Evolutionary conservation across 2,888 invertebrate species (phyloP), one percentile per base, ranked within the genome.

Genomic region (Lithophane ornitopus): DNA sequence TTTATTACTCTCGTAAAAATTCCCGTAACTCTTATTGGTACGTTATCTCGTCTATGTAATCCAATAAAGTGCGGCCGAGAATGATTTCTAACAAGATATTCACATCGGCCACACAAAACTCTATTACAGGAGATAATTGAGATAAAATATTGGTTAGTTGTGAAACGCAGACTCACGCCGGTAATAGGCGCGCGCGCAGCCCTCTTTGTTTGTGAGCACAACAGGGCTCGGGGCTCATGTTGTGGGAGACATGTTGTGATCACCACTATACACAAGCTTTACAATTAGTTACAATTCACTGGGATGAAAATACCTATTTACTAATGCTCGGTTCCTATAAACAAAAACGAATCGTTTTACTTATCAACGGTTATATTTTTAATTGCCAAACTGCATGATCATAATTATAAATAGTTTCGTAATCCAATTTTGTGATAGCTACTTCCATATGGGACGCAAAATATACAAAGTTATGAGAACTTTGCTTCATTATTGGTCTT

Each of bases 131-230:
- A 77, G 80, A 82, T 88, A 83, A 87, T 82, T 85, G 81, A 88
- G 89, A 87, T 87, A 75, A 70, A 87, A 85, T 78, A 82, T 84
- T 80, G 81, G 80, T 85, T 76, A 79, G 82, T 77, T 76, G 70
- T 75, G 85, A 86, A 85, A 84, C 80, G 86, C 85, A 80, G 71
- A 81, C 82, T 87, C 86, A 85, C 68, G 70, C 76, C 68, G 76
- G 74, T 81, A 82, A 81, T 72, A 75, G 70, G 76, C 74, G 72
- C 61, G 77, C 65, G 77, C 77, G 85, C 77, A 68, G 62, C 69
- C 65, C 16, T 68, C 81, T 75, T 84, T 85, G 85, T 81, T 66
- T 44, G 70, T 39, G 83, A 58, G 71, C 56, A 44, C 68, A 58
- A 56, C 67, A n/a, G 49, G 19, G 61, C 69, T 46, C 16, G 44